A percentile compares a stretch with the other conserved stretches of the same genome.
Conservation (phyloP, 2,113 vertebrate species). For the Hypanus sabinus region DNA sequence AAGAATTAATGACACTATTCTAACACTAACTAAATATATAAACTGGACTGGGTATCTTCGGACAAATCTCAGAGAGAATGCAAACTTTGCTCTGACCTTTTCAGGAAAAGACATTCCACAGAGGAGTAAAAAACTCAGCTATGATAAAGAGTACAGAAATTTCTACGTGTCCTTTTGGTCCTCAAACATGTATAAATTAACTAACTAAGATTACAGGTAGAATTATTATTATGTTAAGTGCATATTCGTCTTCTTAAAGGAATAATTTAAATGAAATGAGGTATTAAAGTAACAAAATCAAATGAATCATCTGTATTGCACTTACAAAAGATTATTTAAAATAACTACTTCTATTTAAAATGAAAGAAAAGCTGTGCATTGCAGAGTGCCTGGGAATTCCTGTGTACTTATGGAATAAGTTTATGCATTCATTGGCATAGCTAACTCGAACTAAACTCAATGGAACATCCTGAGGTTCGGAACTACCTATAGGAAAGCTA, state of each 20-base stretch:
- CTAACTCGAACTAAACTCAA: not conserved
- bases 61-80: not conserved
- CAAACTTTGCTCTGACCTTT: not conserved
- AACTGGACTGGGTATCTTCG: not conserved
- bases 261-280: not conserved
- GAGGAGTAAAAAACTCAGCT: not conserved
- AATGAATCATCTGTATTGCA: not conserved
- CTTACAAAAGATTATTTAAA: not conserved
- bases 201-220: not conserved
- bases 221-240: not conserved
- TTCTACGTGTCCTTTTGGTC: not conserved
- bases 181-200: not conserved
- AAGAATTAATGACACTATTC: not conserved
- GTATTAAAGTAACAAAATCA: not conserved
- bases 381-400: not conserved
- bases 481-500: not conserved
- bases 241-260: not conserved
- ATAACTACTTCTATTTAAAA: conserved; percentile 6
- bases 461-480: not conserved
- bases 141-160: not conserved
- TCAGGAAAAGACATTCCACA: not conserved
- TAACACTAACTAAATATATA: not conserved
- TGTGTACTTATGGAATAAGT: not conserved
- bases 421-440: not conserved
- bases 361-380: not conserved